phyloP scores from a whole-genome alignment of 2,113 vertebrate genomes.

The Microcebus griseorufus region DNA sequence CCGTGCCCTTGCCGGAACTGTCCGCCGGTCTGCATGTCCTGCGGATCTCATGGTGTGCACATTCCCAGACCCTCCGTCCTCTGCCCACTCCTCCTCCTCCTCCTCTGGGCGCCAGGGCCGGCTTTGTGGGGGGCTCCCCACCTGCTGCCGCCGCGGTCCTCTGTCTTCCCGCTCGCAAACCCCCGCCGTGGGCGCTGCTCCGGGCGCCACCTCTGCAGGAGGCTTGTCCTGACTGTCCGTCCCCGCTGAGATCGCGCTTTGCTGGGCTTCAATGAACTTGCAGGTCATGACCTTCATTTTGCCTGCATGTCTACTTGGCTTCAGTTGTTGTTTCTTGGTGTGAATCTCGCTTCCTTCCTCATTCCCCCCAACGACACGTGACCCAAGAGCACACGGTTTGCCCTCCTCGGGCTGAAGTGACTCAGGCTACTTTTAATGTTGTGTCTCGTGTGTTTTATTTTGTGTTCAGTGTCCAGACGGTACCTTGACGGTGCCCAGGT shows the following conservation, averaged over 20 bases:
- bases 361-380: not conserved
- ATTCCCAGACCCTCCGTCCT: not conserved
- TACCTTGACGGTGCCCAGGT: not conserved
- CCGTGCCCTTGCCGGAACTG: accelerated
- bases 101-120: not conserved
- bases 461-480: not conserved
- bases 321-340: not conserved
- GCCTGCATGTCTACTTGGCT: not conserved
- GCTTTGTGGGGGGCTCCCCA: no score
- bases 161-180: not conserved
- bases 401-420: accelerated
- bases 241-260: accelerated
- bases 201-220: no score
- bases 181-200: not conserved
- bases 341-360: not conserved
- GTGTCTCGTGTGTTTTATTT: not conserved
- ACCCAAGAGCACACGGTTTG: not conserved
- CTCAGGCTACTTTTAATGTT: not conserved
- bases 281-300: not conserved
- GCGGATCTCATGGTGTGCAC: not conserved
- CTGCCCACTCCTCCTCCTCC: no score
- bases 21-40: not conserved
- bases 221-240: not conserved
- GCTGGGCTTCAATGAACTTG: not conserved
- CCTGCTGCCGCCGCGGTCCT: no score